These are phyloP conservation scores for Eurytoma adleriae DNA, from an alignment of 2,888 invertebrate species.

Conservation along the genomic window DNA sequence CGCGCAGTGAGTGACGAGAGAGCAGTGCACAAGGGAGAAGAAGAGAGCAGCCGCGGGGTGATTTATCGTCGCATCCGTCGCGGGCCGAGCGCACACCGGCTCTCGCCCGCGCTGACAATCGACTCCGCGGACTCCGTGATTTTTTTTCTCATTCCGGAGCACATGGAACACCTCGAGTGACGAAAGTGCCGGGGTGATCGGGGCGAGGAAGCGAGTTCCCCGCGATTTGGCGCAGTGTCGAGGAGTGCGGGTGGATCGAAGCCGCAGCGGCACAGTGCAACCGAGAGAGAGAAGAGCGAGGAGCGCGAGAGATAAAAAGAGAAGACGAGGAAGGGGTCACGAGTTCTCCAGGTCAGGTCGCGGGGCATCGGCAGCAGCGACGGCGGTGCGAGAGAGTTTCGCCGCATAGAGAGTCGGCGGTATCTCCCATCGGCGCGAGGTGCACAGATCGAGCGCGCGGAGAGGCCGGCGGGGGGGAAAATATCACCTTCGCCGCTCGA, in stretches of 20 bases:
- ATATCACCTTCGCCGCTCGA: slow-evolving; percentile 51
- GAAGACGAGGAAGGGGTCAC: slow-evolving; percentile 51
- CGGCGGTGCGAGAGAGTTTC: slow-evolving; percentile 32
- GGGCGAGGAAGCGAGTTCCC: not conserved
- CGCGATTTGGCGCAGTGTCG: not conserved
- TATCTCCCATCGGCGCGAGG: slow-evolving; percentile 2
- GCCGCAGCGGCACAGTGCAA: not conserved
- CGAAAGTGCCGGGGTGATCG: too few species aligned
- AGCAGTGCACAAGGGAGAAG: not conserved
- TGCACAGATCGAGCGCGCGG: not conserved
- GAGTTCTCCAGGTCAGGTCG: slow-evolving; percentile 56
- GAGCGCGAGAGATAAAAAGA: not conserved
- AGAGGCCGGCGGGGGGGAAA: slow-evolving; percentile 40
- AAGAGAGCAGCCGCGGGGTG: too few species aligned
- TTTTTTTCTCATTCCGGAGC: too few species aligned
- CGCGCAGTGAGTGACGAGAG: not conserved
- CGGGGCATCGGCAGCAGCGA: slow-evolving; percentile 39
- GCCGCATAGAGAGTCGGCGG: slow-evolving; percentile 17
- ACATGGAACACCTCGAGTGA: too few species aligned
- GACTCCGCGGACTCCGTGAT: too few species aligned
- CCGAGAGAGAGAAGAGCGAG: slow-evolving; percentile 22
- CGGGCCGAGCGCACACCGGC: too few species aligned
- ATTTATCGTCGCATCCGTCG: too few species aligned
- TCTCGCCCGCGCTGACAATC: too few species aligned
- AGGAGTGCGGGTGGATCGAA: not conserved